A percentile compares a stretch with the other conserved stretches of the same genome.
Evolutionary conservation across 1,140 invertebrate species (phyloP).

Genomic region (Trichonephila inaurata): DNA sequence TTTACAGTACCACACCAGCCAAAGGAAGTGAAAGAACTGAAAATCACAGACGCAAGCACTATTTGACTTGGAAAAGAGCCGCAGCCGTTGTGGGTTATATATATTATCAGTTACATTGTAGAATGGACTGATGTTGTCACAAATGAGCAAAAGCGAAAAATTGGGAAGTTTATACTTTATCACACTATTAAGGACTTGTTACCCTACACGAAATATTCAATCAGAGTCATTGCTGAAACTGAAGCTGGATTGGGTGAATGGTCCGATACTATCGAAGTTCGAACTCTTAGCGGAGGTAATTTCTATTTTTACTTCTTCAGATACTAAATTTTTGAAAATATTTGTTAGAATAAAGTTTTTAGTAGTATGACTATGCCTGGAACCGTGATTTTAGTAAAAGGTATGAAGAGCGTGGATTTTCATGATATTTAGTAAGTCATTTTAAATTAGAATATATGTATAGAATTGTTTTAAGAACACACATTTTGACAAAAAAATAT

Average conservation of each 20-base stretch:
- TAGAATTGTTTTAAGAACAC: too few species aligned
- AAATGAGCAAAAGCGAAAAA: not conserved
- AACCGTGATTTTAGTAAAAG: too few species aligned
- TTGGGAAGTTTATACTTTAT: too few species aligned
- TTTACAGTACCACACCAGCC: constrained; percentile 47
- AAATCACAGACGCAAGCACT: not conserved
- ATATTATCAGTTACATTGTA: not conserved
- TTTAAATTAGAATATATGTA: too few species aligned
- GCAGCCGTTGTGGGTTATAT: not conserved
- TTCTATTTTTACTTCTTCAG: not conserved
- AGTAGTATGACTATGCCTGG: too few species aligned
- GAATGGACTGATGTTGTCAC: not conserved
- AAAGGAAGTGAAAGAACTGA: not conserved
- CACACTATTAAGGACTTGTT: not conserved
- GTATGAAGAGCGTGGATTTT: too few species aligned
- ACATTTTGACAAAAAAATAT: too few species aligned
- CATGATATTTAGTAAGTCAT: too few species aligned
- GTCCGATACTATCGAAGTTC: not conserved
- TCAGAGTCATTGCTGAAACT: constrained; percentile 7
- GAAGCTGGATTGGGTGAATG: not conserved
- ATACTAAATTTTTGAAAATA: too few species aligned
- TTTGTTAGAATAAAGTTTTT: too few species aligned
- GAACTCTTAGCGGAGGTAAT: not conserved
- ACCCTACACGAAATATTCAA: constrained; percentile 21
- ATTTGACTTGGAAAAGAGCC: constrained; percentile 54